These are phyloP conservation scores for Noctua janthina DNA, from an alignment of 2,888 invertebrate species.

Conservation along the genomic window DNA sequence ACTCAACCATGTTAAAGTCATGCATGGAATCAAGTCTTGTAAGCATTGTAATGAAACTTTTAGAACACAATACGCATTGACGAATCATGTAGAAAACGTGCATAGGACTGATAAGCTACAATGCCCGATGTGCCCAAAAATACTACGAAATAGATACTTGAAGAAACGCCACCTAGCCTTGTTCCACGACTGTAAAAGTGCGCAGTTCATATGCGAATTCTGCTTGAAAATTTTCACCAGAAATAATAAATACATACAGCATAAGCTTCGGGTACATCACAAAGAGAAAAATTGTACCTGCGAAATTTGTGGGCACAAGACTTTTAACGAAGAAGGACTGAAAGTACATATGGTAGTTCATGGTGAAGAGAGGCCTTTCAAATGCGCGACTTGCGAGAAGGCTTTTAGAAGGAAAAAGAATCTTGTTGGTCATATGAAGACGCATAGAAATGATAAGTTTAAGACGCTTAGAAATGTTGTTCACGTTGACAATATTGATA, in stretches of 20 bases:
- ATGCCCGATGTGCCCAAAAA: conserved; percentile 62
- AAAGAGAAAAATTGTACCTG: conserved; percentile 70
- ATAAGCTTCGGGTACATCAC: conserved; percentile 72
- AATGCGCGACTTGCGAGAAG: conserved; percentile 47
- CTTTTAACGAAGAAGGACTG: conserved; percentile 58
- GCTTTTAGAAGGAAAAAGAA: conserved; percentile 51
- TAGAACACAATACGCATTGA: conserved; percentile 48
- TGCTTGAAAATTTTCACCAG: conserved; percentile 73
- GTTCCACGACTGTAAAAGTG: conserved; percentile 65
- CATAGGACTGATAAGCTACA: conserved; percentile 56
- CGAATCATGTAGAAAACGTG: conserved; percentile 52
- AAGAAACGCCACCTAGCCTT: conserved; percentile 68
- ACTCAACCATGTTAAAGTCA: conserved; percentile 70
- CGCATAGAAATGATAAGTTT: conserved; percentile 18
- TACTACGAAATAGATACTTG: conserved; percentile 60
- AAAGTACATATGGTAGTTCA: conserved; percentile 56
- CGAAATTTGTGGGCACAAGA: conserved; percentile 70
- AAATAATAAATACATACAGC: conserved; percentile 67
- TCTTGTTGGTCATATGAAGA: conserved; percentile 39
- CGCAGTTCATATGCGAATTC: conserved; percentile 75
- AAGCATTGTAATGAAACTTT: conserved; percentile 73
- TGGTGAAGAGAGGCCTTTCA: conserved; percentile 38
- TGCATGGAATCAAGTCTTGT: conserved; percentile 70
- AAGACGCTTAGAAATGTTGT: background rate
- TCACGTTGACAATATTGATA: background rate